These are phyloP conservation scores for Caenorhabditis doughertyi DNA, from an alignment of 2,888 invertebrate genomes.

Conservation along the genomic window DNA sequence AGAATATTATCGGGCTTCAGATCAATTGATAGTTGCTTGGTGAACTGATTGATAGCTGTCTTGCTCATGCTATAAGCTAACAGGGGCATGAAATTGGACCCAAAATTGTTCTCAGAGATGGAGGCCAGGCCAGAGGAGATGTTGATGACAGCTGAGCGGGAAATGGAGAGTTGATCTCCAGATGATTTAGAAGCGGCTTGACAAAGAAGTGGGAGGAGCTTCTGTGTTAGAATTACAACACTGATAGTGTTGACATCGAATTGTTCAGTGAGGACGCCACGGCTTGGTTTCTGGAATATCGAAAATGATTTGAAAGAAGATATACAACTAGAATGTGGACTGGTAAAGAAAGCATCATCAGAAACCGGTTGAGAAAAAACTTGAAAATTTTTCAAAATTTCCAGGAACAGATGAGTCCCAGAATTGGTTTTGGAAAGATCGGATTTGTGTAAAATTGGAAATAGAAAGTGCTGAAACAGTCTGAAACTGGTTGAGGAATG, in stretches of 20 bases:
- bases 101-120: slow-evolving; percentile 48
- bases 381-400: too few species aligned
- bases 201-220: slow-evolving; percentile 62
- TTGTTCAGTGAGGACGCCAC: slow-evolving; percentile 86
- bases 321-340: too few species aligned
- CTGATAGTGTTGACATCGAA: slow-evolving; percentile 87
- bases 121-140: slow-evolving; percentile 63
- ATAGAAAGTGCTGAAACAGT: too few species aligned
- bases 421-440: too few species aligned
- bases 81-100: slow-evolving; percentile 8
- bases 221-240: slow-evolving; percentile 63
- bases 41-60: slow-evolving; percentile 74
- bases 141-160: slow-evolving; percentile 56
- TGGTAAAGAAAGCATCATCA: too few species aligned
- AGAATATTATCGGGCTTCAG: slow-evolving; percentile 33
- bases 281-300: slow-evolving; percentile 83
- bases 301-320: too few species aligned
- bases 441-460: too few species aligned
- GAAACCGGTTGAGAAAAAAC: too few species aligned
- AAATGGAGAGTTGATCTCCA: slow-evolving; percentile 33
- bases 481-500: too few species aligned
- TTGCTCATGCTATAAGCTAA: slow-evolving; percentile 66
- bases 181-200: slow-evolving; percentile 17
- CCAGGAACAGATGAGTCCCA: too few species aligned
- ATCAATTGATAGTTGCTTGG: slow-evolving; percentile 65